Base-by-base conservation (phyloP, 2,888 invertebrate species). In the Lithophane ornitopus region DNA sequence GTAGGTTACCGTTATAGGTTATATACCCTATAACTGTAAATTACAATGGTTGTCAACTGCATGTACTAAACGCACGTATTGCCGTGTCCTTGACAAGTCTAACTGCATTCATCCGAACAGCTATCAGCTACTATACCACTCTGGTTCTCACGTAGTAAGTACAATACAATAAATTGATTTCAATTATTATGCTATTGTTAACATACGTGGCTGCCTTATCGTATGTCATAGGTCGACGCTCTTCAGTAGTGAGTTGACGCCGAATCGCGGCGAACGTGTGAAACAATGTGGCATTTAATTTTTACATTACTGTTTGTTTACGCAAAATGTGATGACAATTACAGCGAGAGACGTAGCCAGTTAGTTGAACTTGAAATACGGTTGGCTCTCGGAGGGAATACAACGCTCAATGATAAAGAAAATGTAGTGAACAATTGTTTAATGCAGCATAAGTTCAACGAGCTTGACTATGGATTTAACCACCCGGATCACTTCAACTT, bases 401-500 rank as follows among this genome's bases (percentile, higher is more conserved):
- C 96, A 22, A 81, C 89, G 3, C 94, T 98, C 19, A 96, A 90
- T 26, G 87, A 92, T 12, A 94, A 95, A 16, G 98, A 98, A 92
- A 70, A 89, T 0, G 77, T 85, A 3, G 97, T 97, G 63, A 97
- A 97, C 90, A 92, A 95, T 63, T 95, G 97, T 22, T 92, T 98
- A 22, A 97, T 97, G 97, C 88, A 89, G 56, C 94, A 95, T 61
- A 98, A 98, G 88, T 91, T 93, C 28, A 85, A 91, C 3, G 98
- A 98, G 90, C 89, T 97, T 34, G 91, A 97, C 19, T 95, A 96
- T 86, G 97, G 97, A 72, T 95, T 96, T 85, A 89, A 93, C n/a
- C 94, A 97, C 78, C 97, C 97, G 0, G 94, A 95, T 75, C 93
- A 95, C 34, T 98, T 97, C 90, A 96, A 97, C 61, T 97, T 98